Base-by-base conservation (phyloP, 1,140 invertebrate genomes). In the Epicauta chinensis region DNA sequence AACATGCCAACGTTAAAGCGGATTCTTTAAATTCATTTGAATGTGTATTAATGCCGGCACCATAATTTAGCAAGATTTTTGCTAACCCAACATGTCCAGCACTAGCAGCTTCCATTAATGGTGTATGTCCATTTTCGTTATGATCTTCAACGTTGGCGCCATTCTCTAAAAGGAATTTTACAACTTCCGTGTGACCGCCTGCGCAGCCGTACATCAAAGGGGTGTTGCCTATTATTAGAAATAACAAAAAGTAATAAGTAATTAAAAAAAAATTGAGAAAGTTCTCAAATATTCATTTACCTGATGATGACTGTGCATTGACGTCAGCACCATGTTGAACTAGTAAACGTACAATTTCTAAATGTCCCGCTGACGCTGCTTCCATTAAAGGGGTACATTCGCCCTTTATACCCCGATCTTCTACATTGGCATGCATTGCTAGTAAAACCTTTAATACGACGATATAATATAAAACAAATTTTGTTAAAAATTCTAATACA, bases 11-110 rank as follows among this genome's bases (percentile, higher is more conserved):
- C 0, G 97, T 99, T 6, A 99, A 78, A 4, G 91, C 91, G 5
- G 89, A 91, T 71, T 93, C 90, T 75, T 99, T 97, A 73, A 98
- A 98, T 78, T 98, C 95, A 76, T 97, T 97, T 15, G 93, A 97
- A 76, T 97, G 94, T 51, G 94, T 97, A 79, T 98, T 98, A 61
- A 98, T 97, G 50, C 93, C 93, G 47, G 94, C 93, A 53, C 94
- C 94, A 73, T 92, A 82, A 57, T 90, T 85, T 12, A 98, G 75
- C 13, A 98, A 79, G 62, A 95, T 89, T 76, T 90, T 91, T 0
- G 94, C 93, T 1, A 98, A 92, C 61, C 84, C 86, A 42, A 98
- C 92, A 76, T 98, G 93, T 0, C 96, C 96, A 9, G 93, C 93
- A 56, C 91, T 95, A 23, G 96, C 94, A 9, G 96, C 94, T 78